Base-by-base conservation (phyloP, 1,140 invertebrate genomes). In the Zaprionus capensis region DNA sequence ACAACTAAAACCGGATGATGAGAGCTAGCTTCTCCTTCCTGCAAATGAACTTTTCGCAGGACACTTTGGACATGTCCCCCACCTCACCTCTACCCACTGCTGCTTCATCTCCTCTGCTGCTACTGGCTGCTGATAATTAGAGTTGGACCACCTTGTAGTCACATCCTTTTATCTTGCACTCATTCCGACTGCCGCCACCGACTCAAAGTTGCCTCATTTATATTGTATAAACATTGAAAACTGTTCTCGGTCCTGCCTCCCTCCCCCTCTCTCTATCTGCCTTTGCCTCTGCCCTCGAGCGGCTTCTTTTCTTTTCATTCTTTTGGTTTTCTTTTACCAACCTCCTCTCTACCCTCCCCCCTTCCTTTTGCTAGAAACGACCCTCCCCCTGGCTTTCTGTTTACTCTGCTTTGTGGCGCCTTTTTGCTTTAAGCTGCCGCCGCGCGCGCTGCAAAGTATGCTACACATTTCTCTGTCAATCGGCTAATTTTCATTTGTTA, bases 181-280 rank as follows among this genome's bases (percentile, higher is more conserved):
- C 70, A 38, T 63, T 53, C 51, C 58, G 74, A 67, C 64, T 78
- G 80, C 63, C 71, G 62, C 36, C 9, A 11, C 31, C 31, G 9
- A 11, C 58, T 11, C 15, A 71, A 88, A 87, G 74, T 88, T 84
- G 87, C 56, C 84, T 88, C 83, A 87, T 87, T 88, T 87, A 87
- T 87, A 84, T 87, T 87, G 81, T 78, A 87, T 87, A 87, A 87
- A 87, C 84, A 74, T 81, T 81, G 55, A 80, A 81, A 73, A 64
- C 62, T 61, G 56, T 62, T 41, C 63, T 58, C 53, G 57, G n/a
- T 51, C 3, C 46, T 9, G 11, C 31, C 9, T 34, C 5, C 41
- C 41, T 2, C 44, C 9, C 38, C n/a, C 38, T 41, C 15, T 41
- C 38, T 41, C 12, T 5, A 0, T 41, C 44, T 17, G 17, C 17